Base-by-base conservation (phyloP, 2,888 invertebrate species). In the Adineta ricciae region DNA sequence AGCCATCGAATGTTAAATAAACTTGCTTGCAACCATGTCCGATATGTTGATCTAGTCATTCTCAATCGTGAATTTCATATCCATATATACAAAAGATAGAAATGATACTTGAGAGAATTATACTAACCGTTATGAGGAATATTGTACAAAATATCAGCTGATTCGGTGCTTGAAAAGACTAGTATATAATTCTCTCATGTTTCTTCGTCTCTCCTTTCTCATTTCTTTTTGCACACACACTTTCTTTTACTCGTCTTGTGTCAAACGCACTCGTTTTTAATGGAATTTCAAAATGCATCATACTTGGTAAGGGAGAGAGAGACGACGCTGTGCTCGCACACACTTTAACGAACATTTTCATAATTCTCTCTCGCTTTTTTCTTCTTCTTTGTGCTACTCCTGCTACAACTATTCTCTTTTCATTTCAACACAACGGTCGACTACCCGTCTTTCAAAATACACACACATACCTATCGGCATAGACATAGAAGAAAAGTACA, bases 251-350 rank as follows among this genome's bases (percentile, higher is more conserved):
- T 64, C 19, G 64, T 64, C 64, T 32, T 64, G 32, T 64, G 64
- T 64, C 64, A 64, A 64, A 64, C 64, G 32, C 64, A 64, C 64
- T 64, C 64, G 32, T 64, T 64, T 64, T 64, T 64, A 64, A 64
- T 64, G 64, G 64, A 64, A 64, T 64, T 64, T 64, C 64, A 64
- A 64, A 64, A 64, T 64, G 32, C 64, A 64, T 64, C 64, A 32
- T 64, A 64, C 32, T 32, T n/a, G 32, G 64, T 32, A 32, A 32
- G 64, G 19, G 50, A 50, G 19, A 19, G 32, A 32, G 64, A 32
- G 64, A 64, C 64, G 64, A 32, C 64, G 32, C 64, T 64, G 64
- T 32, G 64, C 64, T 19, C 64, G 27, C 64, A 64, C 56, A 56
- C 27, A 56, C 64, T 64, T 64, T 64, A 64, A 64, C 64, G 64